Conservation (phyloP, 2,113 vertebrate genomes). For the Brienomyrus longianalis region DNA sequence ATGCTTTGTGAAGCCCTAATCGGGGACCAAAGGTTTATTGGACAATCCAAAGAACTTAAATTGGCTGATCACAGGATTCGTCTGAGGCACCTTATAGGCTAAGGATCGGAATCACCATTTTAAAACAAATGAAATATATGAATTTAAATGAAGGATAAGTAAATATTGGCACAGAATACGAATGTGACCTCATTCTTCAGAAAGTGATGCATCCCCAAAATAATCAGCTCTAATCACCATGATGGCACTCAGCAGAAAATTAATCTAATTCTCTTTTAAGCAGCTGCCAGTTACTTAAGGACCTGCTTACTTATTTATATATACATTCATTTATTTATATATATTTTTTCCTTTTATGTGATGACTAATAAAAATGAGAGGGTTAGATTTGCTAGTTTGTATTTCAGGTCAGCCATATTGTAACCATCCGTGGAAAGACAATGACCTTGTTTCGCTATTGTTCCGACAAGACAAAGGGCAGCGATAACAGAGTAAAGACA, state of each 20-base stretch:
- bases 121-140: neutral
- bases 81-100: conserved; percentile 14
- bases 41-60: conserved; percentile 13
- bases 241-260: conserved; percentile 63
- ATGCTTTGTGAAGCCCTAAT: neutral
- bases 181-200: conserved; percentile 38
- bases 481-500: neutral
- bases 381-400: conserved; percentile 44
- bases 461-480: conserved; percentile 17
- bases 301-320: conserved; percentile 21
- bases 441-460: conserved; percentile 43
- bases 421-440: conserved; percentile 41
- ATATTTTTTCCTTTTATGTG: conserved; percentile 50
- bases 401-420: conserved; percentile 46
- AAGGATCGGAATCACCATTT: neutral
- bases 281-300: conserved; percentile 62
- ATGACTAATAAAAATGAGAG: conserved; percentile 60
- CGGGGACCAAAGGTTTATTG: neutral
- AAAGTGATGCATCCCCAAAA: conserved; percentile 42
- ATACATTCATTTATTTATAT: conserved; percentile 37
- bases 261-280: conserved; percentile 62
- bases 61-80: conserved; percentile 11
- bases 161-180: conserved; percentile 33
- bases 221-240: conserved; percentile 62
- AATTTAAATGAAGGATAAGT: conserved; percentile 32